Conservation (phyloP, 2,888 invertebrate genomes). For the Drosophila birchii region DNA sequence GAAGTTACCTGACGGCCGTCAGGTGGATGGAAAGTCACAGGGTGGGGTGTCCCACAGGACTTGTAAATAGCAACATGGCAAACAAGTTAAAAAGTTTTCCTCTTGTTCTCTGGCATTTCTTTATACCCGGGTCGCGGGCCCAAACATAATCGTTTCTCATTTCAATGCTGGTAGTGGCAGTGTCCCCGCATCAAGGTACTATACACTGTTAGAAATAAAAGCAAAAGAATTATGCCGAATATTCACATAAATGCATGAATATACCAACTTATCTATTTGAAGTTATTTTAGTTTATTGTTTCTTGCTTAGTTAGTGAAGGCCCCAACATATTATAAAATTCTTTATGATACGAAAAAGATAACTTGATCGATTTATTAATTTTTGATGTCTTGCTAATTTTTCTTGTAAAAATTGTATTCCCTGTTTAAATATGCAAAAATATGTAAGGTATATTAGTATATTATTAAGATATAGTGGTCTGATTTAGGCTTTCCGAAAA, state of each 20-base stretch:
- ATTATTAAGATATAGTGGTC: no score
- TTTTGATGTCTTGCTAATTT: not conserved
- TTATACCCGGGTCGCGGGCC: conserved; percentile 73
- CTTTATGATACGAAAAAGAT: not conserved
- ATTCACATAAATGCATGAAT: not conserved
- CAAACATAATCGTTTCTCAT: conserved; percentile 84
- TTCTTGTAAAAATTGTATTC: no score
- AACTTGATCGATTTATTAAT: not conserved
- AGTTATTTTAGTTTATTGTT: not conserved
- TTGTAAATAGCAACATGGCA: conserved; percentile 83
- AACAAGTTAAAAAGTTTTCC: conserved; percentile 82
- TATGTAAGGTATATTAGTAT: no score
- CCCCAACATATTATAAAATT: not conserved
- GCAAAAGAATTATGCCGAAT: not conserved
- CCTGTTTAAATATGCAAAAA: no score
- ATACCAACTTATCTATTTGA: not conserved
- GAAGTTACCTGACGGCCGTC: conserved; percentile 58
- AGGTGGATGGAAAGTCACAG: conserved; percentile 3
- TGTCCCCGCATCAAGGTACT: conserved; percentile 15
- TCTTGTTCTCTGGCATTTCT: conserved; percentile 72
- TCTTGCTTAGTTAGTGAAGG: not conserved
- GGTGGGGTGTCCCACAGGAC: conserved; percentile 79
- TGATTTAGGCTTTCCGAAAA: no score
- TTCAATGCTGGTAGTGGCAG: conserved; percentile 69
- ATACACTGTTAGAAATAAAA: conserved; percentile 2